Conservation (phyloP, 2,797 vertebrate genomes). For the Rousettus madagascariensis region DNA sequence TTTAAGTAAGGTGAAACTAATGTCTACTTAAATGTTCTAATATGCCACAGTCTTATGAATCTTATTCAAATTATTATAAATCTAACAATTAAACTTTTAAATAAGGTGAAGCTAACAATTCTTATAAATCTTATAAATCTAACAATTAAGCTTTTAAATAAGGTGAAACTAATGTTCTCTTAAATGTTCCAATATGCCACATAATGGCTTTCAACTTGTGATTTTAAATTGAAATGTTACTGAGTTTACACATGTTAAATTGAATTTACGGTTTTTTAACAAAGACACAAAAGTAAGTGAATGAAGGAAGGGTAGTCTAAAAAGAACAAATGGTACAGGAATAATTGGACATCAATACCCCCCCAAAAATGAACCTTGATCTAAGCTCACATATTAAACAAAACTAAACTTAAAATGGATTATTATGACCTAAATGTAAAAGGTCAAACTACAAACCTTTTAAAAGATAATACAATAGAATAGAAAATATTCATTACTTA, state of each 20-base stretch:
- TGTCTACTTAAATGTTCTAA: background rate
- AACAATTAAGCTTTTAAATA: constrained; percentile 26
- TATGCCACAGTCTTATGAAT: background rate
- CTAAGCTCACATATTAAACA: background rate
- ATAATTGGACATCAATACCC: background rate
- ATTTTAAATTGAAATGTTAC: constrained; percentile 43
- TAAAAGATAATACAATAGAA: background rate
- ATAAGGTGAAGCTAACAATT: background rate
- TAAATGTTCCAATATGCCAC: background rate
- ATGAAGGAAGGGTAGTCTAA: background rate
- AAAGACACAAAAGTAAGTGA: background rate
- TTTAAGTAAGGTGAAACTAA: constrained; percentile 12
- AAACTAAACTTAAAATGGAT: background rate
- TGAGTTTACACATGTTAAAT: background rate
- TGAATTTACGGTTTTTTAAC: constrained; percentile 1
- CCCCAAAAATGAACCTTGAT: background rate
- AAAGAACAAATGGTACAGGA: background rate
- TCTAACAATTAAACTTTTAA: constrained; percentile 20
- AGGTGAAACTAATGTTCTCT: background rate
- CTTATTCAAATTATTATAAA: background rate
- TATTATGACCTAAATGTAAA: constrained; percentile 6
- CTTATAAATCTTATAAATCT: background rate
- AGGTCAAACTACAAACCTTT: background rate
- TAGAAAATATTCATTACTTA: constrained; percentile 14
- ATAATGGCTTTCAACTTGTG: background rate